phyloP scores from a whole-genome alignment of 2,888 invertebrate genomes.

The Endomychus coccineus region DNA sequence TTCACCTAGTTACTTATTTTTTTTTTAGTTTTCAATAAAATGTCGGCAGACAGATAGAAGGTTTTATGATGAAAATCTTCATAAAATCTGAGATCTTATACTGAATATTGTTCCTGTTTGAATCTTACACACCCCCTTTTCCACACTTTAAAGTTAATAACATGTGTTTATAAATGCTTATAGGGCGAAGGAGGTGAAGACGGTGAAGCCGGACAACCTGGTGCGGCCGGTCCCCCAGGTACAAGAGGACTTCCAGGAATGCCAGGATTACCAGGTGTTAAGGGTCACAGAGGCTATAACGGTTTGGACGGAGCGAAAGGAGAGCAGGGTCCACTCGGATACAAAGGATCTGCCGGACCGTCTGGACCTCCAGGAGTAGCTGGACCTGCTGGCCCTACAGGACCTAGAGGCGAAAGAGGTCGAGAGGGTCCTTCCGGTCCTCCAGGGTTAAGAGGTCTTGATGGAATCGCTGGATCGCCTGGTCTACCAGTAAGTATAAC shows the following conservation, averaged over 20 bases:
- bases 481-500: slow-evolving; percentile 56
- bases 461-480: slow-evolving; percentile 72
- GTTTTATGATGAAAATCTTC: no score
- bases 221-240: slow-evolving; percentile 64
- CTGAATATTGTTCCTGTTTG: no score
- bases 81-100: no score
- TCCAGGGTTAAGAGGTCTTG: slow-evolving; percentile 69
- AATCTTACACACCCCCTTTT: no score
- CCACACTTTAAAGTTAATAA: no score
- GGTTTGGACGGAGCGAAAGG: slow-evolving; percentile 78
- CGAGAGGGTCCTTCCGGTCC: slow-evolving; percentile 74
- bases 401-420: slow-evolving; percentile 76
- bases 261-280: slow-evolving; percentile 73
- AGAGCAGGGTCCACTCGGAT: slow-evolving; percentile 66
- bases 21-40: no score
- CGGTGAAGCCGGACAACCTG: slow-evolving; percentile 70
- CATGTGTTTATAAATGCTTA: slow-evolving; percentile 8
- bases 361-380: slow-evolving; percentile 62
- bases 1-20: no score
- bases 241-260: slow-evolving; percentile 64
- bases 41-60: no score
- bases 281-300: slow-evolving; percentile 75
- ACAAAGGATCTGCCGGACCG: slow-evolving; percentile 64
- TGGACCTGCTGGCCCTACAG: slow-evolving; percentile 69
- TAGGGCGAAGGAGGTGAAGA: slow-evolving; percentile 73